These are phyloP conservation scores for Galbula dea DNA, from an alignment of 2,113 vertebrate genomes.

Conservation along the genomic window DNA sequence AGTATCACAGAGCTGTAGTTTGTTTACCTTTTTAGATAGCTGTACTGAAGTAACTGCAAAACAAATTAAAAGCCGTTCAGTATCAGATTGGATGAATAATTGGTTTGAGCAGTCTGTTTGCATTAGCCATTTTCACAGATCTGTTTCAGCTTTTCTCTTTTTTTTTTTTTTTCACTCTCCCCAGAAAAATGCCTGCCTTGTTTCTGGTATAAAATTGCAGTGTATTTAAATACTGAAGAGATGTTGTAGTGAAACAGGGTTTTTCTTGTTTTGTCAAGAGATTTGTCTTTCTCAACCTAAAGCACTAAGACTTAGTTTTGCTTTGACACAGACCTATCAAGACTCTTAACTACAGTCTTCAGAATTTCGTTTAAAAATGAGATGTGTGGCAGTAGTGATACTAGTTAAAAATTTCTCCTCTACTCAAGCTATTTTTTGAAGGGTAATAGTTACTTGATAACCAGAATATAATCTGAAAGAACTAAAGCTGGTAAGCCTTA, in stretches of 20 bases:
- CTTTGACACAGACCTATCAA: slow-evolving; percentile 14
- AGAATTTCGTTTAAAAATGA: background rate
- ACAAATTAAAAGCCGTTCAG: slow-evolving; percentile 52
- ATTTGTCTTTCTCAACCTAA: slow-evolving; percentile 39
- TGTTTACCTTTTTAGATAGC: slow-evolving; percentile 74
- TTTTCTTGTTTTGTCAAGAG: slow-evolving; percentile 9
- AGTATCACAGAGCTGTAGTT: slow-evolving; percentile 80
- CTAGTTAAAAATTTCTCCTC: background rate
- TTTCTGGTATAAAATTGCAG: slow-evolving; percentile 50
- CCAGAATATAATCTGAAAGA: background rate
- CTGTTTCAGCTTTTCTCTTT: slow-evolving; percentile 11
- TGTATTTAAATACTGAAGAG: slow-evolving; percentile 41
- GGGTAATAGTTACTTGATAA: background rate
- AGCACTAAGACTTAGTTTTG: slow-evolving; percentile 42
- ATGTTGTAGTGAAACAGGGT: slow-evolving; percentile 46
- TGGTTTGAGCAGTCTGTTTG: slow-evolving; percentile 44
- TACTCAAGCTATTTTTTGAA: background rate
- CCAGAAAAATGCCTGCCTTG: slow-evolving; percentile 56
- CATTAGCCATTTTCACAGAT: slow-evolving; percentile 57
- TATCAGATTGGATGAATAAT: slow-evolving; percentile 25
- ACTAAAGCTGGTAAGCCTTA: background rate
- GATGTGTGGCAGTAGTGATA: background rate
- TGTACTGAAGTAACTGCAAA: slow-evolving; percentile 64
- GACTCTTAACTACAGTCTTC: background rate
- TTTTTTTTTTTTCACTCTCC: background rate